phyloP scores from a whole-genome alignment of 2,113 vertebrate species.

The Symphodus melops region DNA sequence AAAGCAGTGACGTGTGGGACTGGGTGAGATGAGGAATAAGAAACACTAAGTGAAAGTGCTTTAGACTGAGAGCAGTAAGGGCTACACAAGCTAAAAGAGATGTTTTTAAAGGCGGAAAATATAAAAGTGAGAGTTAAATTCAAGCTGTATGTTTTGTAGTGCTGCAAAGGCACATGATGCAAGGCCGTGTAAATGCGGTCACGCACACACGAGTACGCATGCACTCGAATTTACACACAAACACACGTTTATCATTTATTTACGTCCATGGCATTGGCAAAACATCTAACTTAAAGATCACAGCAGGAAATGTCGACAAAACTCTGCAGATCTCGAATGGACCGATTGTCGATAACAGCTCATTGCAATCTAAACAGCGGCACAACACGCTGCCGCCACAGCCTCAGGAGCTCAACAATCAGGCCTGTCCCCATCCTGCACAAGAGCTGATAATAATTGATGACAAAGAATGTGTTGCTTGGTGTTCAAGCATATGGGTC shows the following conservation, averaged over 20 bases:
- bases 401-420: constrained; percentile 8
- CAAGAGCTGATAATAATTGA: constrained; percentile 27
- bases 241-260: constrained; percentile 30
- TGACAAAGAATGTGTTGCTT: constrained; percentile 26
- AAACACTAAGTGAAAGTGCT: constrained; percentile 21
- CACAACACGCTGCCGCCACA: neutral
- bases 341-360: constrained; percentile 31
- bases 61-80: constrained; percentile 42
- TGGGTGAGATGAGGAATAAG: constrained; percentile 7
- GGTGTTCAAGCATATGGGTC: neutral
- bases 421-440: neutral
- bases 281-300: constrained; percentile 49
- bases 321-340: constrained; percentile 12
- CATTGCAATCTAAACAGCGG: constrained; percentile 26
- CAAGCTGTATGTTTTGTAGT: constrained; percentile 52
- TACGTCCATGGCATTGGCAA: constrained; percentile 30
- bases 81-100: constrained; percentile 33
- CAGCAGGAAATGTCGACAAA: constrained; percentile 26
- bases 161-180: constrained; percentile 66
- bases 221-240: constrained; percentile 4
- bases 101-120: constrained; percentile 48
- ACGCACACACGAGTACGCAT: constrained; percentile 6
- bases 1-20: constrained; percentile 36
- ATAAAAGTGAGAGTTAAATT: constrained; percentile 45
- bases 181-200: constrained; percentile 63